Evolutionary conservation across 2,888 invertebrate genomes (phyloP), one percentile per base, ranked within the genome.

Genomic region (Boloria selene): DNA sequence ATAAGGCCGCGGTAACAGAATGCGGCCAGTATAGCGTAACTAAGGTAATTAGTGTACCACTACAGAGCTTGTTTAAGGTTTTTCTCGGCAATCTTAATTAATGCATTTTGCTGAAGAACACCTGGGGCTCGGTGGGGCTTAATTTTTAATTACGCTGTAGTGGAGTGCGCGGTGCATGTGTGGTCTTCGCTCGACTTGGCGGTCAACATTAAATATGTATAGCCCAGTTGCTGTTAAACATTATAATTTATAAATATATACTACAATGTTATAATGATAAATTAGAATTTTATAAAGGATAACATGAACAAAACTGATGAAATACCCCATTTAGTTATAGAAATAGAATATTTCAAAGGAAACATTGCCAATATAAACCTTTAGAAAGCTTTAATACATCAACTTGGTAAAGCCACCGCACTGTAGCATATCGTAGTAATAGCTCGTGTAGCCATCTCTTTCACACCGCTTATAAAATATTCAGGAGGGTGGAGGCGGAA

Each of bases 51-150:
- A 83, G 78, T 75, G 72, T 73, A 71, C 69, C 74, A 73, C 77
- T 77, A 71, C 74, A 79, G 72, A 75, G 72, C 76, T 77, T 78
- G 78, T 83, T 80, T 79, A 77, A 79, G 78, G 79, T 83, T 86
- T 84, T 83, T 81, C 79, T 74, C 72, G 63, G 72, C 72, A 71
- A 82, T 82, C 81, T 82, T 85, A 85, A 87, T 86, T 85, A 88
- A 86, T 86, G 83, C 82, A 84, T 85, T 86, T 79, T 77, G 74
- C 78, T 80, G 73, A 77, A 83, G 80, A 81, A 78, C 87, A 88
- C 85, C 85, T 87, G 86, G 83, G 82, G 67, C 78, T 64, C 66
- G 70, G 72, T 63, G 69, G 71, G 72, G 76, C 76, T 82, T 81
- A 81, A 80, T 86, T 82, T 84, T 85, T 84, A 84, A 86, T 85